phyloP scores from a whole-genome alignment of 2,888 invertebrate genomes.

The Barypeithes pellucidus region DNA sequence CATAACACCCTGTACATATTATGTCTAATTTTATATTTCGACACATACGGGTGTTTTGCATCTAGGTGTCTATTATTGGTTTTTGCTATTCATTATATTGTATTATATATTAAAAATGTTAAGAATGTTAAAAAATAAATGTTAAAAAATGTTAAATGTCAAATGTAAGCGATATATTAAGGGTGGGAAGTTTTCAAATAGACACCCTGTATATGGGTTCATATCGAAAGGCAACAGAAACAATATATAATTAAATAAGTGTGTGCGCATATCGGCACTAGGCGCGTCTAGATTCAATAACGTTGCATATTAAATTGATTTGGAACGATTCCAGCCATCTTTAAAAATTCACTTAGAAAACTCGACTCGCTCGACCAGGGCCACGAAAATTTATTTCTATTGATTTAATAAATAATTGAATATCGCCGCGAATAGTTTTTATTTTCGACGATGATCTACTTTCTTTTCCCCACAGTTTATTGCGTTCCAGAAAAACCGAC shows the following conservation, averaged over 20 bases:
- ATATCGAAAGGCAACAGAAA: too few species aligned
- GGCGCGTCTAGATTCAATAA: constrained; percentile 8
- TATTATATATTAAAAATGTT: too few species aligned
- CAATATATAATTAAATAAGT: constrained; percentile 31
- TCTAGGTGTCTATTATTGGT: too few species aligned
- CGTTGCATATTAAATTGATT: constrained; percentile 45
- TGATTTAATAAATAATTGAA: constrained; percentile 46
- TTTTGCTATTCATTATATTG: too few species aligned
- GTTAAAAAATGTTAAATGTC: too few species aligned
- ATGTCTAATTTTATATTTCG: too few species aligned
- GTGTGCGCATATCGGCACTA: constrained; percentile 24
- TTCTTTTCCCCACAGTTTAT: constrained; percentile 1
- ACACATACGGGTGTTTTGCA: too few species aligned
- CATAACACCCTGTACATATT: too few species aligned
- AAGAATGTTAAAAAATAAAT: too few species aligned
- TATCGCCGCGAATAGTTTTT: constrained; percentile 31
- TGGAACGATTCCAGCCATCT: constrained; percentile 40
- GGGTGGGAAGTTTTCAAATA: too few species aligned
- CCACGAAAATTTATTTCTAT: constrained; percentile 41
- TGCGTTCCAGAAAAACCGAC: constrained; percentile 10
- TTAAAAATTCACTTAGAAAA: constrained; percentile 41
- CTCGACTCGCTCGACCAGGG: constrained; percentile 13
- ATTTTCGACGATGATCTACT: constrained; percentile 11
- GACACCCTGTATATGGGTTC: too few species aligned
- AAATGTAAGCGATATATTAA: too few species aligned